phyloP scores from a whole-genome alignment of 2,113 vertebrate genomes.

The Aramus guarauna region DNA sequence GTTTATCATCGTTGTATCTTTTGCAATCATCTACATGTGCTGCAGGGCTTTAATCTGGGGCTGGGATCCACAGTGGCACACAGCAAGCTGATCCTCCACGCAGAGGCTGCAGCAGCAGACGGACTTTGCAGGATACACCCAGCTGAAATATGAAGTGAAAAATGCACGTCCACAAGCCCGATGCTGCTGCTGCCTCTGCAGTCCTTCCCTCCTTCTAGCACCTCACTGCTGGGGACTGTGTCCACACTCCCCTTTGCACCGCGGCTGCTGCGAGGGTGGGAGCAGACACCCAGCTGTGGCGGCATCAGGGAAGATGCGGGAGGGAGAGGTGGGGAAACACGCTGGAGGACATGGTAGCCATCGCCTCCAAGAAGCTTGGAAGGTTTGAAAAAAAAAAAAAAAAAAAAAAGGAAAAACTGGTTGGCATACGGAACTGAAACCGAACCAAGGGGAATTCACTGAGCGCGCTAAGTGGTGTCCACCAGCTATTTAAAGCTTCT shows the following conservation, averaged over 20 bases:
- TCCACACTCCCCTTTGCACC: fast-evolving
- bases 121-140: not conserved
- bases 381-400: not conserved
- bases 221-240: fast-evolving
- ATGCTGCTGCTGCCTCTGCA: fast-evolving
- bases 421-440: not conserved
- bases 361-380: not conserved
- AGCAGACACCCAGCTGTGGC: not conserved
- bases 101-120: not conserved
- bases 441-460: not conserved
- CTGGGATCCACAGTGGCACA: not conserved
- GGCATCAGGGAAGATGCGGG: not conserved
- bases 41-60: not conserved
- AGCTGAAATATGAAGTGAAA: not conserved
- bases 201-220: not conserved
- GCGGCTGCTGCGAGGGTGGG: not conserved
- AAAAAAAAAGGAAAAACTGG: not conserved
- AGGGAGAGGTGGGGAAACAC: fast-evolving
- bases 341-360: not conserved
- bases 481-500: slow-evolving; percentile 14
- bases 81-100: not conserved
- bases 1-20: not conserved
- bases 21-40: fast-evolving
- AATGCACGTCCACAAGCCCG: fast-evolving
- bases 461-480: not conserved